Base-by-base conservation (phyloP, 35 echinoderm and acorn worm species). In the Heliocidaris erythrogramma region DNA sequence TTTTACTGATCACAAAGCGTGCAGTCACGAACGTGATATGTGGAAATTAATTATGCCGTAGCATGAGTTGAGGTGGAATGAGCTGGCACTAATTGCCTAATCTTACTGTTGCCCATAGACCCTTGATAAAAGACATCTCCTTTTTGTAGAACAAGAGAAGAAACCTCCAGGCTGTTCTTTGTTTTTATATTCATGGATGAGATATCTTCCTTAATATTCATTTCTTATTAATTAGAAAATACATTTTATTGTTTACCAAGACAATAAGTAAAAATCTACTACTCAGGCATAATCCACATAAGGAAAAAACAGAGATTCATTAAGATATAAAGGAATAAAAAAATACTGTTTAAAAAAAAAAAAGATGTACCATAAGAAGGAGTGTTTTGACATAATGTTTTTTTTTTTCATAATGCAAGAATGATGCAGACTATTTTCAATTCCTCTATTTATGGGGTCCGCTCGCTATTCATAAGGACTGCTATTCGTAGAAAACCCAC, bases 11-110 rank as follows among this genome's bases (percentile, higher is more conserved):
- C 91, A 92, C 91, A 30, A 32, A 92, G 91, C 91, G 91, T 92
- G 91, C 91, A 92, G 91, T 92, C 91, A 92, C 91, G 91, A 92
- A 92, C 49, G 49, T 59, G 91, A 59, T 59, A 49, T 48, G 50
- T 92, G 91, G 91, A 92, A 50, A 92, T 92, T 92, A 92, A 92
- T 92, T 92, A 92, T 92, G 91, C 91, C 32, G 91, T 92, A 52
- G 91, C 49, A 49, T 32, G 31, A 49, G 48, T 52, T 48, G 49
- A 92, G 91, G 91, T 92, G 91, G 91, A 92, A 92, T 48, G 48
- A 92, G 24, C 91, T 92, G 91, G 47, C 91, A 92, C 91, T 92
- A 92, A 92, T 92, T 92, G 49, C 91, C 91, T 92, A 50, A 92
- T 92, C 31, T 92, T 92, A 48, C 91, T 56, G 91, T 92, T 92